Conservation (phyloP, 2,113 vertebrate species). For the Tautogolabrus adspersus region DNA sequence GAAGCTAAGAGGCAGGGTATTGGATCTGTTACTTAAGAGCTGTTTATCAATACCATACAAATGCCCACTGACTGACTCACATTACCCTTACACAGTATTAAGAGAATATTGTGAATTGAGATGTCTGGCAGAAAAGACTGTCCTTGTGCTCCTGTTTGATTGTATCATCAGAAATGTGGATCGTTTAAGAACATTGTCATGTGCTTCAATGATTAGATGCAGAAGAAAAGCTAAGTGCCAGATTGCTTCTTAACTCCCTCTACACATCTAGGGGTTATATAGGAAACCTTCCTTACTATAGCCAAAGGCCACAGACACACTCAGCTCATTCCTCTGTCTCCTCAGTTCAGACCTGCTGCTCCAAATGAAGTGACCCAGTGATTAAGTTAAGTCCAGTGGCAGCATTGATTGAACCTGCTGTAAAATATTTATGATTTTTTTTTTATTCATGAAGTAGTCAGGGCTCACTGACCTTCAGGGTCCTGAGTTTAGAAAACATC, state of each 20-base stretch:
- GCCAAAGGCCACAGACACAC: background rate
- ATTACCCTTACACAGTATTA: background rate
- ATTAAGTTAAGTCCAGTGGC: background rate
- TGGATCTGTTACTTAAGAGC: background rate
- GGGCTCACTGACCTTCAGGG: slow-evolving; percentile 33
- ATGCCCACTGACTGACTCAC: slow-evolving; percentile 3
- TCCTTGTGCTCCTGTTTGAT: slow-evolving; percentile 11
- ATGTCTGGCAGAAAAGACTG: background rate
- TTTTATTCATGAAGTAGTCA: background rate
- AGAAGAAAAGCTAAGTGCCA: background rate
- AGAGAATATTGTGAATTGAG: background rate
- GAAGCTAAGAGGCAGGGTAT: too few relatives aligned
- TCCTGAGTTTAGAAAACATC: slow-evolving; percentile 23
- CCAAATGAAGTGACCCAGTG: slow-evolving; percentile 1
- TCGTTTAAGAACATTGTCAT: background rate
- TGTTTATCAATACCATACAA: background rate
- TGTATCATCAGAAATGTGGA: background rate
- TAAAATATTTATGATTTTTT: slow-evolving; percentile 30
- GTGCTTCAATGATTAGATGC: background rate
- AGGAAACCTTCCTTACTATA: background rate
- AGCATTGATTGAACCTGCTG: slow-evolving; percentile 5
- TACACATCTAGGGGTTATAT: background rate
- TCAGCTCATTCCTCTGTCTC: background rate
- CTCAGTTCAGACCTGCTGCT: background rate
- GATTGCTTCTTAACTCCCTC: background rate